Evolutionary conservation across 1,140 invertebrate species (phyloP), one percentile per base, ranked within the genome.

Genomic region (Drosophila carrolli): DNA sequence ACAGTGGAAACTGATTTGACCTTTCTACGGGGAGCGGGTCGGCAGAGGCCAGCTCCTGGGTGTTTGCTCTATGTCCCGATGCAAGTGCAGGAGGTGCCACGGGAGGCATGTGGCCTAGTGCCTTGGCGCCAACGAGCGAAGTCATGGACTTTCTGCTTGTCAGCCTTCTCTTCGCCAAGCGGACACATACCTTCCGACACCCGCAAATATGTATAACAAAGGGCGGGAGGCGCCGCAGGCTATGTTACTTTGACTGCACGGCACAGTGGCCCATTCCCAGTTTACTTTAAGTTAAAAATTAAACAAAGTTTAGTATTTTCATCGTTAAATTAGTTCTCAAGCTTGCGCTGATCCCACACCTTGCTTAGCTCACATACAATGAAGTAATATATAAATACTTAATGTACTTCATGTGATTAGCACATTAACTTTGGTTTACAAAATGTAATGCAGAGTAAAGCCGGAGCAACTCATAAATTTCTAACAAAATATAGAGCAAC

Each of bases 81-180:
- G 67, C 67, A 71, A 44, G 43, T 71, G 51, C 47, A 68, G 46
- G 50, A 16, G 19, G n/a, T 13, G 19, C 40, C 13, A 29, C 23
- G 13, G 23, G 23, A 16, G 5, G n/a, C 14, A 27, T 37, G 23
- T 29, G 48, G 23, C 35, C n/a, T 10, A 40, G 44, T 54, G 61
- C 50, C 60, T 48, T 58, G 65, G 41, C 70, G 75, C 71, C 78
- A 85, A 86, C 82, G 78, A 84, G 63, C 81, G 60, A 71, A 70
- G 61, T 75, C 78, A 75, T 47, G 53, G 63, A 68, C 70, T 78
- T 57, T 66, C 60, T 75, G 75, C 61, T 56, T 67, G 44, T 47
- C 73, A 47, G 65, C 62, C 7, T 19, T 5, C 19, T 40, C 29
- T 38, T 35, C 50, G 7, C 47, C 23, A 38, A n/a, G 10, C 56